phyloP scores from a whole-genome alignment of 1,140 invertebrate genomes.

The Hirudo medicinalis region DNA sequence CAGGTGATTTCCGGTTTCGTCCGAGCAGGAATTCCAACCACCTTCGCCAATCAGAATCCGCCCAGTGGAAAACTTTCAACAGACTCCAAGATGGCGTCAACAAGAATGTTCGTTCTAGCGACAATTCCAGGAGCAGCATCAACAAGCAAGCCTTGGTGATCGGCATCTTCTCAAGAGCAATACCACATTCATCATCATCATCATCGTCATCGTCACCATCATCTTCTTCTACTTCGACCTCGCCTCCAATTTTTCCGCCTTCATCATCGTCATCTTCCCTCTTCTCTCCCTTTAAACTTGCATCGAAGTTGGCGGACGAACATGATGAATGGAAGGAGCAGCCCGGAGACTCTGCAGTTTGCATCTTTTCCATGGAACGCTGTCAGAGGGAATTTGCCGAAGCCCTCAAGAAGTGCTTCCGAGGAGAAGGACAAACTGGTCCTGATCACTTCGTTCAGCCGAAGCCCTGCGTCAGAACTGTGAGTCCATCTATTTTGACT shows the following conservation, averaged over 20 bases:
- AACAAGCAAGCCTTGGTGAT: too few relatives aligned
- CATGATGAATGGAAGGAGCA: conserved; percentile 47
- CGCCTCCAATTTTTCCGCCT: neutral
- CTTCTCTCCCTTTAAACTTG: neutral
- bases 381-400: conserved; percentile 88
- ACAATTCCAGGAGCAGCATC: too few relatives aligned
- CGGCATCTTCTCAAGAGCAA: too few relatives aligned
- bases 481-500: conserved; percentile 1
- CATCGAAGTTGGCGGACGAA: neutral
- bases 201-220: too few relatives aligned
- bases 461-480: conserved; percentile 13
- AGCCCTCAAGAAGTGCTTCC: conserved; percentile 91
- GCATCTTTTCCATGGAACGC: conserved; percentile 82
- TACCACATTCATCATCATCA: too few relatives aligned
- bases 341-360: conserved; percentile 67
- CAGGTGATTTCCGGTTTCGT: too few relatives aligned
- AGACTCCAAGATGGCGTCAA: too few relatives aligned
- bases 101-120: too few relatives aligned
- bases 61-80: too few relatives aligned
- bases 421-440: conserved; percentile 39
- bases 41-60: too few relatives aligned
- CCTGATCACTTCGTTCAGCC: conserved; percentile 32
- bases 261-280: neutral
- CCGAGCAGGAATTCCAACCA: too few relatives aligned
- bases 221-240: neutral